Evolutionary conservation across 2,888 invertebrate species (phyloP), one percentile per base, ranked within the genome.

Genomic region (Tuta absoluta): DNA sequence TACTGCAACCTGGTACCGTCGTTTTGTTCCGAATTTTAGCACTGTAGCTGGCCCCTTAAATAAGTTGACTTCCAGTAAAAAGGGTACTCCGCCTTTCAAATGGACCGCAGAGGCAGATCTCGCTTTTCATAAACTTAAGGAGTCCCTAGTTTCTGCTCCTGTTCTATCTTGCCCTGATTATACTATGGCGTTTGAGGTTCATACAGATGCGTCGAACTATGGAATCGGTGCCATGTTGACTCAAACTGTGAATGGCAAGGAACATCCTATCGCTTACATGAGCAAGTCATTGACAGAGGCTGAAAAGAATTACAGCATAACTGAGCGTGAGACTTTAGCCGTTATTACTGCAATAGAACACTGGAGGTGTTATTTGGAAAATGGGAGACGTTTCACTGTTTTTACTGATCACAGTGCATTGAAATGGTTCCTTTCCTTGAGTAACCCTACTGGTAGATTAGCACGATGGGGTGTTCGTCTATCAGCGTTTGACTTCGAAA

Each of bases 171-270:
- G 62, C 37, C 65, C 67, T 8, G 49, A 65, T 19, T 67, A 41
- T 19, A n/a, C 8, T 8, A 7, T 17, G 14, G 62, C 67, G 2
- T 67, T 67, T 14, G 33, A 41, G 1, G 63, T 67, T 2, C 65
- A 67, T 62, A 53, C 60, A 10, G 67, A 63, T 28, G 65, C 65
- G 1, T 37, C 38, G 14, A 41, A 48, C 21, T 65, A 33, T 21
- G 67, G 63, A 4, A 21, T 67, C 14, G 63, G 67, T 12, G 67
- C 57, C 1, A 62, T 65, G 51, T 57, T 67, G 1, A 49, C 65
- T 4, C 67, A 67, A 41, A 45, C 24, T 11, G 12, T 61, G 3
- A 19, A 67, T 19, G 65, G 65, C 19, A 28, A 0, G 0, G 63
- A 63, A 19, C 41, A 48, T 41, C 38, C 49, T 11, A 51, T 57